Evolutionary conservation across 1,140 invertebrate genomes (phyloP).

Genomic region (Samia ricini): DNA sequence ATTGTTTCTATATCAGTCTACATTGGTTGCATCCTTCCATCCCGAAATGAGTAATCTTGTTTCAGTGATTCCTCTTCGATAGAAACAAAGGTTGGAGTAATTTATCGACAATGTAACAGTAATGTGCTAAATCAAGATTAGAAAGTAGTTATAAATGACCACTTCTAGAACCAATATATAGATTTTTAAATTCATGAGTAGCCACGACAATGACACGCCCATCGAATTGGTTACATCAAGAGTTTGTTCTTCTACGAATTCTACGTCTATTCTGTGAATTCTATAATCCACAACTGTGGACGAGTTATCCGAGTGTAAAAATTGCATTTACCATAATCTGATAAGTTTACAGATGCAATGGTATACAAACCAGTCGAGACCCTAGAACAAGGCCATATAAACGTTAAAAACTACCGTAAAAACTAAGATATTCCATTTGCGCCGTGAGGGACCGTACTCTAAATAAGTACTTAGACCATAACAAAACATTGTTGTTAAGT

Average conservation of each 20-base stretch:
- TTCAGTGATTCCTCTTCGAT: too few species aligned
- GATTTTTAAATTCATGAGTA: too few species aligned
- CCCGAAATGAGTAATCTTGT: too few species aligned
- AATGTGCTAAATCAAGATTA: too few species aligned
- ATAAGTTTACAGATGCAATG: neutral
- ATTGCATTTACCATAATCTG: neutral
- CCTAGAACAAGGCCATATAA: neutral
- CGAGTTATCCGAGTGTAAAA: neutral
- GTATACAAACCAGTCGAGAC: neutral
- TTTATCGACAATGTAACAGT: too few species aligned
- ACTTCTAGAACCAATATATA: too few species aligned
- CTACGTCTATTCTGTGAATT: neutral
- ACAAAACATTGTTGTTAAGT: conserved; percentile 8
- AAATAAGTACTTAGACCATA: conserved; percentile 8
- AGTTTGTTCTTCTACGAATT: neutral
- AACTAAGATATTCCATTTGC: neutral
- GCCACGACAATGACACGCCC: too few species aligned
- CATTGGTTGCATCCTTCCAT: too few species aligned
- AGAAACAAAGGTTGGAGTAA: too few species aligned
- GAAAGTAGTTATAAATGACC: too few species aligned
- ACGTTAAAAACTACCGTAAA: neutral
- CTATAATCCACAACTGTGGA: neutral
- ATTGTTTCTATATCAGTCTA: too few species aligned
- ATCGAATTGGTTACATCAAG: too few species aligned
- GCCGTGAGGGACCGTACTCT: neutral